Percentiles rank a stretch among this genome's conserved stretches.
phyloP scores from a whole-genome alignment of 2,888 invertebrate genomes.

The Nephrotoma flavescens region DNA sequence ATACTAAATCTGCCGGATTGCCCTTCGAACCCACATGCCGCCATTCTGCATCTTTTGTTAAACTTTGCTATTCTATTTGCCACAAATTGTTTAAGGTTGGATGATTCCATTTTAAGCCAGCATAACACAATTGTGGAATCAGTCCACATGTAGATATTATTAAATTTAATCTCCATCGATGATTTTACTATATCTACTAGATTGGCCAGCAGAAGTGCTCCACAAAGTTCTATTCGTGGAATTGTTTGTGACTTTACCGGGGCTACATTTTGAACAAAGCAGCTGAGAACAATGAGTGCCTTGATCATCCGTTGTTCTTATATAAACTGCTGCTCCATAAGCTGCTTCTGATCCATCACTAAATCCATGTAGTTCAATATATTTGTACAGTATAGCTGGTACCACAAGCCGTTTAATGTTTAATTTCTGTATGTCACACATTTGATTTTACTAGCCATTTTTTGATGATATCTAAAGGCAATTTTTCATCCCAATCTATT shows the following conservation, averaged over 20 bases:
- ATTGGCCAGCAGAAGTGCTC: neutral
- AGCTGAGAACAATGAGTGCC: neutral
- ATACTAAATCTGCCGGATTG: neutral
- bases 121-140: neutral
- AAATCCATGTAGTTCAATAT: neutral
- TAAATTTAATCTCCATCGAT: neutral
- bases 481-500: neutral
- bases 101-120: neutral
- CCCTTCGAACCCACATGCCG: neutral
- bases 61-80: neutral
- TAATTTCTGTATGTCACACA: too few species aligned
- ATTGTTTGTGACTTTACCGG: neutral
- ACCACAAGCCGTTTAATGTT: neutral
- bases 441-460: neutral
- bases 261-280: neutral
- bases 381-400: neutral
- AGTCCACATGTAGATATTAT: neutral
- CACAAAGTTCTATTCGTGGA: neutral
- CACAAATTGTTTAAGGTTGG: neutral
- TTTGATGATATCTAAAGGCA: neutral
- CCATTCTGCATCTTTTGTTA: neutral
- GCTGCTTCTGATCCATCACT: too few species aligned
- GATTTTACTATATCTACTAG: neutral
- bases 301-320: neutral
- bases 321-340: neutral